Evolutionary conservation across 2,113 vertebrate genomes (phyloP), one percentile per base, ranked within the genome.

Genomic region (Rattus rattus): DNA sequence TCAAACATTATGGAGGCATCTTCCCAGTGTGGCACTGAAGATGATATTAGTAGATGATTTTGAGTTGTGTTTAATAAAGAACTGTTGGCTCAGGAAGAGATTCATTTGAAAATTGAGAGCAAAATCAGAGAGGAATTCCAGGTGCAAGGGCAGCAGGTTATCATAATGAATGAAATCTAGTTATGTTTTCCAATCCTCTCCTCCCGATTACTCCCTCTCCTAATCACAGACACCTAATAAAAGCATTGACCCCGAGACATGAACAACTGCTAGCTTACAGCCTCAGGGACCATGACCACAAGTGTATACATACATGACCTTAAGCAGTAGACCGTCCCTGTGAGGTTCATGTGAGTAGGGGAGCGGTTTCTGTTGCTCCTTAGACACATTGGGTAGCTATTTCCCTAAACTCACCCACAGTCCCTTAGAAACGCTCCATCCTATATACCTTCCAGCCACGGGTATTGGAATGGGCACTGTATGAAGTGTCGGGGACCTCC

Each of bases 1-100:
- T 92, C 81, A 67, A n/a, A 72, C 59, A 16, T 65, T 79, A 79
- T 63, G 9, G 39, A 28, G 49, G 7, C n/a, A 47, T 81, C 17
- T 72, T 73, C 59, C 69, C n/a, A 70, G 33, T 39, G 13, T 26
- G 30, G 54, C 69, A 87, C 3, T 49, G 26, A 43, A 43, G 43
- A 83, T 56, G 24, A 67, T 86, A 1, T 2, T 39, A 28, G 52
- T 86, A 67, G 79, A 67, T 16, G 7, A 2, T 89, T 92, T 96
- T 54, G 33, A 67, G 54, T 76, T 22, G 54, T 93, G 47, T 59
- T 93, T 89, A 80, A 61, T 91, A 94, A 94, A 76, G 28, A 47
- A 86, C n/a, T 89, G 6, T 91, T 67, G 85, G 52, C 5, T 47
- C 9, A 76, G 91, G 33, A 36, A 67, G 28, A 81, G 56, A 73